Base-by-base conservation (phyloP, 2,888 invertebrate species). In the Adela reaumurella region DNA sequence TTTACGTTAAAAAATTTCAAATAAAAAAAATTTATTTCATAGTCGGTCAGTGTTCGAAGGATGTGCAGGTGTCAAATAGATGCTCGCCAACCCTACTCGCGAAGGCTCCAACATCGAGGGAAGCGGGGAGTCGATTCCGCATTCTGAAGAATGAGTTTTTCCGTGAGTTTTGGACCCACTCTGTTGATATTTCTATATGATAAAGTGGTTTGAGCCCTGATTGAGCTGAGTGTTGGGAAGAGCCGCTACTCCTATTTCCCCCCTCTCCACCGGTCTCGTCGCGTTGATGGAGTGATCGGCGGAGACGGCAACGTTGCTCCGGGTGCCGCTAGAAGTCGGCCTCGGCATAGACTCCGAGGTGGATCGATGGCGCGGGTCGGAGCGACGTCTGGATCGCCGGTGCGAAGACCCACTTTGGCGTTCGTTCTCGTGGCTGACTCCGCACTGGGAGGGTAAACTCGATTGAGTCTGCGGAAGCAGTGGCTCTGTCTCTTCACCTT, bases 251-350 rank as follows among this genome's bases (percentile, higher is more conserved):
- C 73, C 74, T 47, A 74, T 73, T 56, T 70, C 65, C 0, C 70
- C 71, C 1, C 52, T 51, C 2, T 51, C 44, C 19, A 19, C n/a
- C 41, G 28, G 17, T 18, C n/a, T 11, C n/a, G n/a, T n/a, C n/a
- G 8, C 1, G 61, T 81, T 81, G 61, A 81, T 81, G 56, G 81
- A 78, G 63, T 76, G 77, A 49, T 66, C 60, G 53, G 64, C 64
- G 29, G 66, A 62, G 49, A 54, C 55, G 45, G 52, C 28, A 14
- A 29, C 14, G 2, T 18, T 42, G 17, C 8, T 8, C 8, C 24
- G 24, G 5, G 5, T 8, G 24, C 24, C 24, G 24, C 24, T 8
- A 6, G 50, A 24, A 53, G 54, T 41, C 47, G 52, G 16, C 52
- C 51, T 50, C 11, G 51, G 53, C 49, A 17, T 10, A 54, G 52